These are phyloP conservation scores for Periophthalmus modestus DNA, from an alignment of 2,113 vertebrate genomes.

Conservation along the genomic window DNA sequence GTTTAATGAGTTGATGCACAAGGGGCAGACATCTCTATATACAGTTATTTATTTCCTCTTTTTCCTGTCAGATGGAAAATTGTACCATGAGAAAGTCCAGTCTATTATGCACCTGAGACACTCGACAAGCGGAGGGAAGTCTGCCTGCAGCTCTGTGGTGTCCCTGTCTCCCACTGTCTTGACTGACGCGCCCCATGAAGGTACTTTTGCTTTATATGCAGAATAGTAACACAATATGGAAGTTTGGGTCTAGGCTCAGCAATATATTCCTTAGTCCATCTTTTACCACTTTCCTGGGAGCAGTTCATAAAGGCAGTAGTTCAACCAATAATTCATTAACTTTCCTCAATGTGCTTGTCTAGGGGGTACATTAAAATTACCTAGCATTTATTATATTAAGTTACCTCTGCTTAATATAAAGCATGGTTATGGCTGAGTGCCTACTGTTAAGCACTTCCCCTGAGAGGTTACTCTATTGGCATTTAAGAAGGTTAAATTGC, in stretches of 20 bases:
- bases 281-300: background rate
- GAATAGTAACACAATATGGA: background rate
- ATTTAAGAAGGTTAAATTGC: too few species aligned
- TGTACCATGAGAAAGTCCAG: conserved; percentile 94
- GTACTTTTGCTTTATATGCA: conserved; percentile 66
- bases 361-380: too few species aligned
- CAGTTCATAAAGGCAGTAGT: background rate
- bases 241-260: background rate
- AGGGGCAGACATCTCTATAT: background rate
- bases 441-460: too few species aligned
- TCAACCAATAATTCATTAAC: background rate
- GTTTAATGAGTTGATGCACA: background rate
- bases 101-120: conserved; percentile 88
- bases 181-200: conserved; percentile 76
- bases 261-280: background rate
- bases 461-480: too few species aligned
- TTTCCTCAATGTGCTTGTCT: background rate
- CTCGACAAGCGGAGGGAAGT: conserved; percentile 84
- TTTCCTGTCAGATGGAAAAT: conserved; percentile 86
- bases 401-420: too few species aligned
- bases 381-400: too few species aligned
- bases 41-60: background rate
- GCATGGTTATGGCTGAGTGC: too few species aligned
- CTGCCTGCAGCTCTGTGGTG: conserved; percentile 80
- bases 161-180: conserved; percentile 83